Percentiles rank a stretch among this genome's conserved stretches.
Evolutionary conservation across 53 echinoderm and acorn worm genomes (phyloP).

Genomic region (Crossaster papposus): DNA sequence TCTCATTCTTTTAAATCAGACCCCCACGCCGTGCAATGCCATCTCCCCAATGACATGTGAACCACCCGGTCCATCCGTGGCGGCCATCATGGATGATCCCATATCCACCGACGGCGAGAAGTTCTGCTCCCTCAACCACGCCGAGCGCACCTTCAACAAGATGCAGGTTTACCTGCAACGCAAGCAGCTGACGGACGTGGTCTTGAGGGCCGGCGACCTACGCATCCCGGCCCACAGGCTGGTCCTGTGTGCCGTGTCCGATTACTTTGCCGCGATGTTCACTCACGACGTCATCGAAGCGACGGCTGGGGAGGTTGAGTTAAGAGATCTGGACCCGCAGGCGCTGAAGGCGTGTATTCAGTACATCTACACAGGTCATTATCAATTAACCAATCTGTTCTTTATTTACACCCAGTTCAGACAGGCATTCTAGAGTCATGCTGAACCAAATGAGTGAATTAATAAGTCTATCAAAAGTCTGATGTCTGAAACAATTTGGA

Average conservation of each 20-base stretch:
- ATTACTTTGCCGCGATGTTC: constrained; percentile 99
- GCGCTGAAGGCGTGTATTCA: constrained; percentile 92
- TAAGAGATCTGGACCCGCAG: constrained; percentile 76
- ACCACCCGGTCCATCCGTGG: not conserved
- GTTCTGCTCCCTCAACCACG: constrained; percentile 90
- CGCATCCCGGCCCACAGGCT: constrained; percentile 94
- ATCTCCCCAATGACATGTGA: constrained; percentile 6
- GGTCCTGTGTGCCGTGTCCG: constrained; percentile 94
- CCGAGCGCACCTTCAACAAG: constrained; percentile 92
- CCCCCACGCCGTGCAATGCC: not conserved
- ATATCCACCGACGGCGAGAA: constrained; percentile 78
- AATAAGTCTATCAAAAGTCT: too few relatives aligned
- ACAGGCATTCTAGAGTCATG: too few relatives aligned
- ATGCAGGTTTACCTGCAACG: constrained; percentile 83
- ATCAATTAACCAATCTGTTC: too few relatives aligned
- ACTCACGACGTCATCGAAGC: constrained; percentile 91
- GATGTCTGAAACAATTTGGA: too few relatives aligned
- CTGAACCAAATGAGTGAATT: too few relatives aligned
- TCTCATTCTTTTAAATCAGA: not conserved
- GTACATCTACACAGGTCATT: constrained; percentile 94
- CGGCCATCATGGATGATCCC: constrained; percentile 65
- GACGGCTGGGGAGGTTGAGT: constrained; percentile 78
- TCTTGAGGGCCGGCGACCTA: constrained; percentile 77
- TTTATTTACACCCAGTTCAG: too few relatives aligned
- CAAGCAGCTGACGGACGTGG: constrained; percentile 88